These are phyloP conservation scores for Nylanderia fulva DNA, from an alignment of 1,140 invertebrate species.

Conservation along the genomic window DNA sequence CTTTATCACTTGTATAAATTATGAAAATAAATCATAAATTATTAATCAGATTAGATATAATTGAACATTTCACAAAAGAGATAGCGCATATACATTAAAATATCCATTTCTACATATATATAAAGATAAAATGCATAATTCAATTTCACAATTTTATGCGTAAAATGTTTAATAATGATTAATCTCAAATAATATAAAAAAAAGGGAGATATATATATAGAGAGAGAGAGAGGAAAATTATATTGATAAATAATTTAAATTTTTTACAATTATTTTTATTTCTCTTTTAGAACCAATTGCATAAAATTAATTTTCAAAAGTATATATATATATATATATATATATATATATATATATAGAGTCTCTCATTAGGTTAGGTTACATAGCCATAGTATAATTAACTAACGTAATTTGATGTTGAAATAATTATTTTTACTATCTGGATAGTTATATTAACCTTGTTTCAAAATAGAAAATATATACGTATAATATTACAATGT, in stretches of 20 bases:
- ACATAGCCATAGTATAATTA: no score
- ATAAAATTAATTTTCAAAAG: background rate
- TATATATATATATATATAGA: background rate
- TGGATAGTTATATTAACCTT: background rate
- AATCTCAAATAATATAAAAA: no score
- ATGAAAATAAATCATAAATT: no score
- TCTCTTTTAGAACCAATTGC: background rate
- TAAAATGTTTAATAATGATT: background rate
- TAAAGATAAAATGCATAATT: background rate
- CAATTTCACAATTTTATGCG: background rate
- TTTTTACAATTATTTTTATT: slow-evolving; percentile 20
- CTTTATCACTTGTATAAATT: no score
- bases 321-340: no score
- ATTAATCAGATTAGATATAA: background rate
- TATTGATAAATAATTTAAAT: background rate
- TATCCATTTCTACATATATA: no score
- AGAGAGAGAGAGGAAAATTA: no score
- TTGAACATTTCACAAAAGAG: background rate
- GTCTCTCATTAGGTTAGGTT: no score
- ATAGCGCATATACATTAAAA: background rate
- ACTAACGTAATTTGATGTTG: no score
- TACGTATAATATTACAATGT: background rate
- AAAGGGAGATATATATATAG: background rate
- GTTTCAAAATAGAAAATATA: background rate
- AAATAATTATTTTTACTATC: no score